Evolutionary conservation across 1,140 invertebrate species (phyloP), one percentile per base, ranked within the genome.

Genomic region (Danaus melanippus): DNA sequence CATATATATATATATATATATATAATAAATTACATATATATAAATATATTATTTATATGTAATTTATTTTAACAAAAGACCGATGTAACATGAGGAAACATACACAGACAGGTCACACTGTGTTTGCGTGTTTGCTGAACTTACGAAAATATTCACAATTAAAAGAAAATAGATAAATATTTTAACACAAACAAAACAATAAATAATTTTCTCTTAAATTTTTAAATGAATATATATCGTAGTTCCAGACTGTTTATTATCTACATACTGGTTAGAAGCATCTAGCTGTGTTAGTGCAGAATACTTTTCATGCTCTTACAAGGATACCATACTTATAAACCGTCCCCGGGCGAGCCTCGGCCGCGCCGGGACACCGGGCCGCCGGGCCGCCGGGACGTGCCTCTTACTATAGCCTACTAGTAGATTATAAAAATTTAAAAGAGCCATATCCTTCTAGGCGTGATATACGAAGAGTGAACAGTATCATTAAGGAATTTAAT

Each of bases 401-500:
- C 21, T 32, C 21, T 32, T 32, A 32, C 21, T 32, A 32, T 32
- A 32, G 21, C 42, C 8, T 55, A 55, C 58, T 60, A 60, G 17
- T 60, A 60, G 51, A 51, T 48, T 54, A 50, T 53, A 50, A 48
- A 55, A 60, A 21, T 46, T 51, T 32, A 50, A 49, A 60, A 51
- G 32, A 55, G 58, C 58, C 55, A 60, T 17, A 12, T 50, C 46
- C 53, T 53, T 15, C 15, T 60, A 60, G 46, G 58, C 58, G 58
- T 60, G 58, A 60, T 60, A 60, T 60, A 52, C 58, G 53, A 48
- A 43, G 54, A 49, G 58, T 55, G 58, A 55, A 46, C 52, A 58
- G 46, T 41, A 43, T 50, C 6, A 10, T 53, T 51, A 46, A 43
- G 53, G 21, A 32, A 32, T 32, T 32, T 32, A 7, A 7, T 7